Conservation (phyloP, 2,888 invertebrate species). For the Euspilapteryx auroguttella region DNA sequence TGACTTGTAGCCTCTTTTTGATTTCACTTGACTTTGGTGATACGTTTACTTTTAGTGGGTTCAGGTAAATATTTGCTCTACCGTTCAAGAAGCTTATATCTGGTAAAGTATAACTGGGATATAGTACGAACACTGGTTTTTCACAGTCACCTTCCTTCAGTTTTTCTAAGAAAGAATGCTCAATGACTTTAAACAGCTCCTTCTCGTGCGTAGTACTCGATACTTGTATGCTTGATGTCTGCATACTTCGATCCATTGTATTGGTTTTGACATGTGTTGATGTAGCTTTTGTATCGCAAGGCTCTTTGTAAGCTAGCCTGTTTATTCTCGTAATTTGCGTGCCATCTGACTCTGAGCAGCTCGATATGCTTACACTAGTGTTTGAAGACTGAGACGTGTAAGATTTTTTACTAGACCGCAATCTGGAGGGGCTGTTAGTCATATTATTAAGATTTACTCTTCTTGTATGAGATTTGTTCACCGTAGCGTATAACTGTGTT, state of each 20-base stretch:
- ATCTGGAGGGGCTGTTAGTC: slow-evolving; percentile 46
- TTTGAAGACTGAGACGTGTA: slow-evolving; percentile 52
- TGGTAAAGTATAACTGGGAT: slow-evolving; percentile 88
- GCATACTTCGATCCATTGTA: slow-evolving; percentile 73
- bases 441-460: slow-evolving; percentile 51
- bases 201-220: slow-evolving; percentile 33
- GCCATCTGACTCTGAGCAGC: slow-evolving; percentile 57
- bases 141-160: slow-evolving; percentile 65
- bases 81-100: slow-evolving; percentile 80
- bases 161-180: slow-evolving; percentile 71
- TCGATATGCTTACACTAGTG: slow-evolving; percentile 55
- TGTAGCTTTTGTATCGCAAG: slow-evolving; percentile 43
- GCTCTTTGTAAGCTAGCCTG: slow-evolving; percentile 31
- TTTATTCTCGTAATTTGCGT: slow-evolving; percentile 54
- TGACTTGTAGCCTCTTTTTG: slow-evolving; percentile 32
- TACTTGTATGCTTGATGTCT: slow-evolving; percentile 63
- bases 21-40: slow-evolving; percentile 36
- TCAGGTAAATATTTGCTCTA: slow-evolving; percentile 69
- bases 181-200: slow-evolving; percentile 64
- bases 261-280: slow-evolving; percentile 55
- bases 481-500: slow-evolving; percentile 45
- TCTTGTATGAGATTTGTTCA: slow-evolving; percentile 43
- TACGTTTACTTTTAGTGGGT: slow-evolving; percentile 66
- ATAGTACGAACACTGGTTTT: slow-evolving; percentile 85
- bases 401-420: slow-evolving; percentile 37